Base-by-base conservation (phyloP, 2,113 vertebrate species). In the Sorex araneus region DNA sequence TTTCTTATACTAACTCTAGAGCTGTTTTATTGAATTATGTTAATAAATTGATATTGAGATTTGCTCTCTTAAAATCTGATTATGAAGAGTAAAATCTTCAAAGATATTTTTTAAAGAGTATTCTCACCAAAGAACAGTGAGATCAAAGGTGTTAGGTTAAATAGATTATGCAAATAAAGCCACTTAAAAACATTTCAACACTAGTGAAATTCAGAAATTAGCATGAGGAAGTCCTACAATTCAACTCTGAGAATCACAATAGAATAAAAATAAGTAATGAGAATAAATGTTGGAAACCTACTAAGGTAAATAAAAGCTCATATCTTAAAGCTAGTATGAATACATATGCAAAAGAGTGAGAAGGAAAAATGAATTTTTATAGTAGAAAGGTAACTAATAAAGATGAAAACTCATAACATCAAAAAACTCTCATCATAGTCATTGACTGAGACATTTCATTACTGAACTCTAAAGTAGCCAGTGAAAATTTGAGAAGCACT, bases 71-170 rank as follows among this genome's bases (percentile, higher is more conserved):
- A 80, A 88, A 85, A 69, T 89, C 40, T 87, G 30, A 85, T 85
- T 50, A 47, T 67, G 67, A 89, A 87, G 57, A 75, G 54, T 67
- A 89, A 84, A 84, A 57, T 75, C 60, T 47, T 70, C 43, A 63
- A 66, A 64, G 15, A 8, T 67, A 83, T 34, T 13, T 70, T 75
- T 63, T 57, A 60, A 78, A 54, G n/a, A 70, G 12, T 28, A 74
- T 4, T 73, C 32, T 3, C 3, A 60, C 9, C 3, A 87, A 81
- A 84, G 16, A 84, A 73, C 1, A 75, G 40, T 16, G 3, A 76
- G 45, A 63, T 28, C 28, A 4, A 66, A 74, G 57, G 15, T 45
- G 21, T 43, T 40, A 77, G 28, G 30, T 6, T 32, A 19, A 83
- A 76, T 23, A 36, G 0, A 10, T 8, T 18, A 32, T 54, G 8